Evolutionary conservation across 1,140 invertebrate species (phyloP).

Genomic region (Pseudomyrmex flavicornis): DNA sequence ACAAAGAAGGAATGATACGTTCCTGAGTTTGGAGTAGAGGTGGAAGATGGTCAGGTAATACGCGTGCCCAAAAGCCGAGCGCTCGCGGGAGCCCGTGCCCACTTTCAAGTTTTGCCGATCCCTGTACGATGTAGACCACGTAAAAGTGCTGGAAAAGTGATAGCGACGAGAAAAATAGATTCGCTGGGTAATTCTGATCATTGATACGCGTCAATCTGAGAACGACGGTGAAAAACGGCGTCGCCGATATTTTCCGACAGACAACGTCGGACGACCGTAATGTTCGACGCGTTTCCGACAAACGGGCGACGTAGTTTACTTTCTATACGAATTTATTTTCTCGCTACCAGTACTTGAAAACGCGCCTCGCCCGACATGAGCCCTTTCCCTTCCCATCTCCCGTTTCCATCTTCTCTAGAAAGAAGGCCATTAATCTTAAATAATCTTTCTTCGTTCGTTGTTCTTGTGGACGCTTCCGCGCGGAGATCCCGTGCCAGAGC

Average conservation of each 20-base stretch:
- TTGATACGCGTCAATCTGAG: constrained; percentile 25
- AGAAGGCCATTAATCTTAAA: constrained; percentile 40
- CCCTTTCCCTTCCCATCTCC: not conserved
- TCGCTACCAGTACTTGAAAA: constrained; percentile 16
- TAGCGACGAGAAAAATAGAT: not conserved
- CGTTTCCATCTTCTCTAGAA: not conserved
- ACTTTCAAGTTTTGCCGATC: no score
- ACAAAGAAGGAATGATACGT: no score
- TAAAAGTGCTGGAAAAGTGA: not conserved
- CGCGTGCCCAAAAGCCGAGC: no score
- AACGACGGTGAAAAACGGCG: constrained; percentile 30
- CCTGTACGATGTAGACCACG: no score
- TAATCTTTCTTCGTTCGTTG: constrained; percentile 19
- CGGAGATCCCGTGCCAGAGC: not conserved
- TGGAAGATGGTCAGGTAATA: no score
- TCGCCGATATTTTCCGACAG: constrained; percentile 33
- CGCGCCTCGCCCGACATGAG: not conserved
- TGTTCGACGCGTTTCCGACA: constrained; percentile 34
- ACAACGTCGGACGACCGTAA: constrained; percentile 24
- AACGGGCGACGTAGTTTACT: not conserved
- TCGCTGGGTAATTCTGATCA: constrained; percentile 18
- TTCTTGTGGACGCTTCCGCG: constrained; percentile 25
- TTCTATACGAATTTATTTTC: constrained; percentile 29
- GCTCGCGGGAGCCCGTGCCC: no score
- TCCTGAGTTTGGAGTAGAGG: no score